Conservation (phyloP, 37 sponge, comb jelly and placozoan species). For the Beroe forskalii region DNA sequence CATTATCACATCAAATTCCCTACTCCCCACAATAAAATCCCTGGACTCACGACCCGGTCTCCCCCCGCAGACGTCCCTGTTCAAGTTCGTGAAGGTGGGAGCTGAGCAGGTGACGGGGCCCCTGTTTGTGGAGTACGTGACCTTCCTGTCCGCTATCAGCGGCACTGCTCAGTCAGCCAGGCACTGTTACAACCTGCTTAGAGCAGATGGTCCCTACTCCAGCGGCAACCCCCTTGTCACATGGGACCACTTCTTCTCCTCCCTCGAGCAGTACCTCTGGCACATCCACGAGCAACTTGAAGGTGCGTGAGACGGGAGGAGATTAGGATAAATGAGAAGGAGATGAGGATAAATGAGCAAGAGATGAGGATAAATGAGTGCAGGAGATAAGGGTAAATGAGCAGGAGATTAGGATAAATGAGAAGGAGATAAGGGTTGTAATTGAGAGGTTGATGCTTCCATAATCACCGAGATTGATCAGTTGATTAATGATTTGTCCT, state of each 20-base stretch:
- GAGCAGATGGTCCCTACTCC: conserved; percentile 65
- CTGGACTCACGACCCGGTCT: too few species aligned
- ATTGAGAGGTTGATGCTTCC: too few species aligned
- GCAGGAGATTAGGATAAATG: too few species aligned
- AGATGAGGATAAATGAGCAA: too few species aligned
- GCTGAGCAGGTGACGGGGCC: conserved; percentile 79
- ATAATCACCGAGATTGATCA: too few species aligned
- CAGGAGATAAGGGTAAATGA: too few species aligned
- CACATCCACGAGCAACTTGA: conserved; percentile 44
- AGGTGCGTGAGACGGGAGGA: too few species aligned
- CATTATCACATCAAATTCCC: neutral
- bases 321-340: too few species aligned
- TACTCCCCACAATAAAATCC: neutral
- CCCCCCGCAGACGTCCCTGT: conserved; percentile 75
- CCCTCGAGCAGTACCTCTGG: conserved; percentile 80
- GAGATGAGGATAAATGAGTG: too few species aligned
- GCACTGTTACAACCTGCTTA: conserved; percentile 81
- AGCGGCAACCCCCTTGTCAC: conserved; percentile 74
- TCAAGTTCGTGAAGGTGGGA: conserved; percentile 83
- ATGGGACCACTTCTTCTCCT: conserved; percentile 92
- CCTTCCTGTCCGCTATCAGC: conserved; percentile 83
- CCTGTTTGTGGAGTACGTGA: conserved; percentile 84
- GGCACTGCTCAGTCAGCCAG: conserved; percentile 72
- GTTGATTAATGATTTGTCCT: too few species aligned
- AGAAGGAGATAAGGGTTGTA: too few species aligned